Conservation (phyloP, 2,888 invertebrate genomes). For the Epinotia ramella region DNA sequence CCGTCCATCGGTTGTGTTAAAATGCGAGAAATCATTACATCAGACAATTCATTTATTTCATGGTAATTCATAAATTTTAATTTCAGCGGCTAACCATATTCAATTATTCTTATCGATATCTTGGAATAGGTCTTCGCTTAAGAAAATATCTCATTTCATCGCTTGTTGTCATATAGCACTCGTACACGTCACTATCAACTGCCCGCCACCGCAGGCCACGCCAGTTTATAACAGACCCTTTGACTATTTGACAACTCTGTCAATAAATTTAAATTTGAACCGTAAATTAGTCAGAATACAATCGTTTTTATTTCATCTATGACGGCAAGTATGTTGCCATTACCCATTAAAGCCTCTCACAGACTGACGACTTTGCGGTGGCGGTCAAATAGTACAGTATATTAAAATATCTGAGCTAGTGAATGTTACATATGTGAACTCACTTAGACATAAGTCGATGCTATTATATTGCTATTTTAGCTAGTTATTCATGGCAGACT, state of each 20-base stretch:
- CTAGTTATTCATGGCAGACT: neutral
- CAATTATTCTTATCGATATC: conserved; percentile 36
- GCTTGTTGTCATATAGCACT: conserved; percentile 15
- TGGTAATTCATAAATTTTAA: neutral
- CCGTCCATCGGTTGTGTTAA: neutral
- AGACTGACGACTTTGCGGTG: too few species aligned
- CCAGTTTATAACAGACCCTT: too few species aligned
- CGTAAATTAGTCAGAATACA: too few species aligned
- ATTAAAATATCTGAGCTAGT: neutral
- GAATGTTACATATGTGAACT: conserved; percentile 1
- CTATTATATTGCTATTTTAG: neutral
- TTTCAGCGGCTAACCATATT: conserved; percentile 24
- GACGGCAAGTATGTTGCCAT: too few species aligned
- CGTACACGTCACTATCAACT: conserved; percentile 14
- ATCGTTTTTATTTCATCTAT: too few species aligned
- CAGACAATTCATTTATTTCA: neutral
- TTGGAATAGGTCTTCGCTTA: conserved; percentile 28
- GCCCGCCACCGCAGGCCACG: too few species aligned
- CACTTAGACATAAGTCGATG: neutral
- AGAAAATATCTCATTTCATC: conserved; percentile 38
- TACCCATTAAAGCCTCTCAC: too few species aligned
- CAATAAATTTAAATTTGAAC: too few species aligned
- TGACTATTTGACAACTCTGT: too few species aligned
- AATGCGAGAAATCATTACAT: neutral
- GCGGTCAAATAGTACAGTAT: neutral